Percentiles rank a stretch among this genome's conserved stretches.
phyloP scores from a whole-genome alignment of 1,140 invertebrate species.

The Drosophila santomea region DNA sequence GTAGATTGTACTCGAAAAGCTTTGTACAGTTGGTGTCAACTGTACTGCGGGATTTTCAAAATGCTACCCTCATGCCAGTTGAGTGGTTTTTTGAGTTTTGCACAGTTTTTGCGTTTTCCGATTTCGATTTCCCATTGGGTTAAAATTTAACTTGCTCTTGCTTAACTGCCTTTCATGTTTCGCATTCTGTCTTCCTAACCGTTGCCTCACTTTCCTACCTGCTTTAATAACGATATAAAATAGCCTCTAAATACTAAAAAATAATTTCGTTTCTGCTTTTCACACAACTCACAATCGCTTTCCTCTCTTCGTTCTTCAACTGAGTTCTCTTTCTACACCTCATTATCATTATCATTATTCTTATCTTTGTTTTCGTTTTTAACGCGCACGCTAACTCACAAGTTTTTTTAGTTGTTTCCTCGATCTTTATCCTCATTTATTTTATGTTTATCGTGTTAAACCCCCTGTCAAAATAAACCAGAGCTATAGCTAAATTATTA shows the following conservation, averaged over 20 bases:
- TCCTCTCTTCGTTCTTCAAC: constrained; percentile 19
- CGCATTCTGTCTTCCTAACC: constrained; percentile 15
- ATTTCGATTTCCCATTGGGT: neutral
- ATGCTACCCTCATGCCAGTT: constrained; percentile 1
- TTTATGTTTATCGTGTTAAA: constrained; percentile 33
- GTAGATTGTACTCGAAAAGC: constrained; percentile 1
- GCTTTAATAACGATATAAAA: constrained; percentile 80
- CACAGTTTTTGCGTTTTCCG: neutral
- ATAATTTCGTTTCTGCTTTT: constrained; percentile 72
- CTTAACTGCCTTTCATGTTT: constrained; percentile 23
- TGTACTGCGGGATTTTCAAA: neutral
- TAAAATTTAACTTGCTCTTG: constrained; percentile 13
- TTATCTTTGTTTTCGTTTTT: constrained; percentile 66
- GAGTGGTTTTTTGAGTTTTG: constrained; percentile 7
- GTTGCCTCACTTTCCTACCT: constrained; percentile 40
- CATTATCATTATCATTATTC: constrained; percentile 42
- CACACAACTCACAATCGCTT: constrained; percentile 15
- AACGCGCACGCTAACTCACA: constrained; percentile 75
- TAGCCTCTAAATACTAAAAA: constrained; percentile 83
- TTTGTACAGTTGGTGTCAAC: constrained; percentile 6
- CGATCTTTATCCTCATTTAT: constrained; percentile 13
- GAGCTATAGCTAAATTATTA: constrained; percentile 52
- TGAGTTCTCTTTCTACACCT: constrained; percentile 36
- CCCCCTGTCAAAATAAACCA: constrained; percentile 50
- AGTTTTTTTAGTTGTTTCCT: constrained; percentile 39